phyloP scores from a whole-genome alignment of 2,888 invertebrate species.

The Malacosoma neustria region DNA sequence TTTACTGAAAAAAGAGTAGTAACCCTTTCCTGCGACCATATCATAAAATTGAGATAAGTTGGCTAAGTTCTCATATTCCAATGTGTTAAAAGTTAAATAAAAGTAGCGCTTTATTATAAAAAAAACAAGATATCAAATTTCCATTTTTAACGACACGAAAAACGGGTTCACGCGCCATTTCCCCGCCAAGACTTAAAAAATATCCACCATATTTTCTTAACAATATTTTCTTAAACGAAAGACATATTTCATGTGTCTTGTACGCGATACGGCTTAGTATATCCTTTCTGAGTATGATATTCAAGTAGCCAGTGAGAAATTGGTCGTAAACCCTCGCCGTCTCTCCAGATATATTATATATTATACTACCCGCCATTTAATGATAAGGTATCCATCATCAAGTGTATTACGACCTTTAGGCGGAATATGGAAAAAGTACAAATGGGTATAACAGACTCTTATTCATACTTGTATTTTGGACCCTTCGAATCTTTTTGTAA shows the following conservation, averaged over 20 bases:
- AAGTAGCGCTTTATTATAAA: too few species aligned
- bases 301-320: conserved; percentile 2
- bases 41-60: too few species aligned
- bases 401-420: neutral
- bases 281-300: conserved; percentile 7
- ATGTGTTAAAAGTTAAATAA: too few species aligned
- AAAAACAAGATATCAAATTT: too few species aligned
- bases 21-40: too few species aligned
- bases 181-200: neutral
- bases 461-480: too few species aligned
- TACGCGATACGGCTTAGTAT: conserved; percentile 12
- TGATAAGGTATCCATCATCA: neutral
- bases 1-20: too few species aligned
- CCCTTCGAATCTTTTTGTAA: too few species aligned
- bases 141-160: neutral
- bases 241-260: neutral
- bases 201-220: neutral
- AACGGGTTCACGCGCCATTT: neutral
- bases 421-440: neutral
- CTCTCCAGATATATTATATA: neutral
- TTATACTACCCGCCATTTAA: neutral
- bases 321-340: conserved; percentile 1
- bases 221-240: neutral
- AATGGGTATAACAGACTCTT: too few species aligned
- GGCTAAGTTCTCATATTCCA: too few species aligned